These are phyloP conservation scores for Leucophenga montana DNA, from an alignment of 2,888 invertebrate species.

Conservation along the genomic window DNA sequence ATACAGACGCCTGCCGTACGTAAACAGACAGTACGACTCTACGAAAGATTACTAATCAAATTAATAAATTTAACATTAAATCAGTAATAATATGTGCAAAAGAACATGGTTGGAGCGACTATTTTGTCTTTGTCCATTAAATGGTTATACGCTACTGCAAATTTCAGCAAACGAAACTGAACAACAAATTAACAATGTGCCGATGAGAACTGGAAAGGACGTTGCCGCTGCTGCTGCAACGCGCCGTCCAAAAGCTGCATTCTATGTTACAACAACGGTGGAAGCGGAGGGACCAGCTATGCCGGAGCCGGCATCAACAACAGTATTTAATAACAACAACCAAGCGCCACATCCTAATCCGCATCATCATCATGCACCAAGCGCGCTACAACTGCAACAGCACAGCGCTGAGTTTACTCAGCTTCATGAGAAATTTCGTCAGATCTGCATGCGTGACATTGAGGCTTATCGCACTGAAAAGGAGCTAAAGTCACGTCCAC, in stretches of 20 bases:
- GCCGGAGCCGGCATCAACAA: neutral
- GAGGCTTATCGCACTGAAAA: conserved; percentile 59
- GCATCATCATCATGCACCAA: conserved; percentile 29
- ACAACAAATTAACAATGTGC: too few relatives aligned
- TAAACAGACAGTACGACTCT: too few relatives aligned
- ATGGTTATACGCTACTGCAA: conserved; percentile 48
- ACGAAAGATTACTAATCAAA: too few relatives aligned
- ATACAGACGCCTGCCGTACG: too few relatives aligned
- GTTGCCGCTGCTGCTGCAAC: conserved; percentile 28
- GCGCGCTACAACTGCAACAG: conserved; percentile 23
- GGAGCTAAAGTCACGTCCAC: conserved; percentile 57
- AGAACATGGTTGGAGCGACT: conserved; percentile 38
- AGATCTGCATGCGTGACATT: conserved; percentile 65
- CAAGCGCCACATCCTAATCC: conserved; percentile 9
- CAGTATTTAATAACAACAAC: neutral
- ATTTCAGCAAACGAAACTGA: conserved; percentile 55
- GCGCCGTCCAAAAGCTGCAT: conserved; percentile 34
- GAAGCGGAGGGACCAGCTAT: neutral
- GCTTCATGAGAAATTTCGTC: conserved; percentile 64
- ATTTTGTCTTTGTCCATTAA: conserved; percentile 47
- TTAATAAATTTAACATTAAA: too few relatives aligned
- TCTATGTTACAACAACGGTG: conserved; percentile 37
- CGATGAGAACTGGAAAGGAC: too few relatives aligned
- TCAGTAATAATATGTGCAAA: conserved; percentile 28
- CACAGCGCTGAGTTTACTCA: conserved; percentile 51